Conservation (phyloP, 1,140 invertebrate genomes). For the Bombus balteatus region DNA sequence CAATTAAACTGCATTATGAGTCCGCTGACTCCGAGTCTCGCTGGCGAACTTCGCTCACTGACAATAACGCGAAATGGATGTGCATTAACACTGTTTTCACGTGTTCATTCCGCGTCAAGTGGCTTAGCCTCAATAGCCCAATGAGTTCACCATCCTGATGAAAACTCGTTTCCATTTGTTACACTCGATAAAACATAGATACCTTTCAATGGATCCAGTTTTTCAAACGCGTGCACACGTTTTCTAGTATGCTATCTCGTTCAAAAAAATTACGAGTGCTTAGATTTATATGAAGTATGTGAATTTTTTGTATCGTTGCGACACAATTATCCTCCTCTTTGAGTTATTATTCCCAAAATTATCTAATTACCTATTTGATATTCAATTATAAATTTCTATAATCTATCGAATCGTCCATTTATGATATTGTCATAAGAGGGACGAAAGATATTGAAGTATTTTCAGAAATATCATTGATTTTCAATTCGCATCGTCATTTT, state of each 20-base stretch:
- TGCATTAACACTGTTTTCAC: slow-evolving; percentile 33
- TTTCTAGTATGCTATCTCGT: no score
- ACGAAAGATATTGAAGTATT: no score
- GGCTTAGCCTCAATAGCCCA: not conserved
- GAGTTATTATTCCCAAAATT: not conserved
- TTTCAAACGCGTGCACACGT: not conserved
- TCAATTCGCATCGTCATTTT: no score
- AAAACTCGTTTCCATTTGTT: not conserved
- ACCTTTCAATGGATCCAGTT: not conserved
- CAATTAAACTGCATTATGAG: slow-evolving; percentile 43
- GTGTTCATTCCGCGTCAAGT: slow-evolving; percentile 24
- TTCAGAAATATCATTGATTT: no score
- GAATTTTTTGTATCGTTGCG: no score
- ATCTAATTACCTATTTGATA: not conserved
- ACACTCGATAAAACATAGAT: not conserved
- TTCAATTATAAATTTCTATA: not conserved
- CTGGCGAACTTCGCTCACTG: not conserved
- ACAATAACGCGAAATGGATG: slow-evolving; percentile 45
- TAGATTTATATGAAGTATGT: no score
- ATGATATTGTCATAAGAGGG: no score
- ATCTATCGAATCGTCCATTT: not conserved
- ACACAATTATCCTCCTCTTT: no score
- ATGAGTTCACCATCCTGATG: not conserved
- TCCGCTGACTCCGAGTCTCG: slow-evolving; percentile 1
- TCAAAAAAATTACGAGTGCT: no score